phyloP scores from a whole-genome alignment of 2,797 vertebrate genomes.

The Propithecus deckenii region DNA sequence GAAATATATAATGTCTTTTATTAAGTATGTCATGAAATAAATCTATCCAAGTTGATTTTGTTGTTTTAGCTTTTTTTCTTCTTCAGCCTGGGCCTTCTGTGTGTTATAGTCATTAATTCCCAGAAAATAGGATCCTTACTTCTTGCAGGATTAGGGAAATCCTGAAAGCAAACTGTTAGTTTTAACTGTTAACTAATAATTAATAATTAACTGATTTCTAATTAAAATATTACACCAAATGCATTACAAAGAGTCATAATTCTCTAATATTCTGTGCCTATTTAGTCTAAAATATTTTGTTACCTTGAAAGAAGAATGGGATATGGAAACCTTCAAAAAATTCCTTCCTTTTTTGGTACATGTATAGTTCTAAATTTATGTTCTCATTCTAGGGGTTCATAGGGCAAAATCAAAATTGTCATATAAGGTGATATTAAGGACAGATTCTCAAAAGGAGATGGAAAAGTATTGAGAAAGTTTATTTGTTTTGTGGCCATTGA shows the following conservation, averaged over 20 bases:
- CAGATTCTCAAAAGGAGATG: background rate
- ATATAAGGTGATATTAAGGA: background rate
- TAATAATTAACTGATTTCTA: background rate
- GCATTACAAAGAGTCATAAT: background rate
- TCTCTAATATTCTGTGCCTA: background rate
- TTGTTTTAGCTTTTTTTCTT: background rate
- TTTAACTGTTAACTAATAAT: background rate
- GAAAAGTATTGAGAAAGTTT: background rate
- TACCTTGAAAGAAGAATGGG: background rate
- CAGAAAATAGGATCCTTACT: background rate
- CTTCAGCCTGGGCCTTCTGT: background rate
- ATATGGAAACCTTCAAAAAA: background rate
- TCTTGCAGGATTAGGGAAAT: background rate
- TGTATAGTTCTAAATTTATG: background rate
- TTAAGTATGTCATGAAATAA: no score
- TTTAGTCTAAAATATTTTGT: background rate
- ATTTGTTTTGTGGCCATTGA: background rate
- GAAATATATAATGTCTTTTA: fast-evolving
- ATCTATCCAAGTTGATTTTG: background rate
- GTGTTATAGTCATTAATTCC: background rate
- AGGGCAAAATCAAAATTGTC: background rate
- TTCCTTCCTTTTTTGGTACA: background rate
- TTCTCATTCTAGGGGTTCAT: background rate
- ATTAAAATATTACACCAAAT: background rate
- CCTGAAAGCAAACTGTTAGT: background rate